Evolutionary conservation across 2,113 vertebrate species (phyloP), one percentile per base, ranked within the genome.

Genomic region (Percina caprodes): DNA sequence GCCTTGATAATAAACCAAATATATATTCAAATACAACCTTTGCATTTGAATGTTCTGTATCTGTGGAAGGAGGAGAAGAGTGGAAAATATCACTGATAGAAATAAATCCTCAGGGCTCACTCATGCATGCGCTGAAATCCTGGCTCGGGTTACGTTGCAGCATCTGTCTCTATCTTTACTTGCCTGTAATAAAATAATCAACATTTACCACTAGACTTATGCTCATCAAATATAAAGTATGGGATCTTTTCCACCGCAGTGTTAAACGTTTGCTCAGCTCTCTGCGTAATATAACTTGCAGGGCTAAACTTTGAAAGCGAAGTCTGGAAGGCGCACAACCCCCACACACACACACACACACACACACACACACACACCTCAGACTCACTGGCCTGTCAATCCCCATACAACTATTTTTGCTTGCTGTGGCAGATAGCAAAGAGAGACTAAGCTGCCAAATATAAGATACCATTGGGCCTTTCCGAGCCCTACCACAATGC

Each of bases 111-210:
- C 24, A 35, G 18, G 48, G 52, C 11, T 80, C 45, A 65, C 21
- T 80, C 61, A 48, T 54, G 26, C 63, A 58, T 83, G 55, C 72
- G 46, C 30, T 49, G 8, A 52, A 72, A 79, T 66, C 69, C 46
- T 68, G 66, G 56, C 35, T 67, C 13, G 15, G 51, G 15, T 45
- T 59, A 9, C 8, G 16, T 12, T 76, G 61, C 71, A 73, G 62
- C 30, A 21, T 77, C 54, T 56, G 68, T 65, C 49, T 52, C 60
- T 75, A 51, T 66, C 68, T 75, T 82, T 49, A 55, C 63, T 61
- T 71, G 55, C 55, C 62, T 42, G 4, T 21, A 66, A 87, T 85
- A n/a, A 90, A 87, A 90, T 76, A 83, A 90, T 73, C 56, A 84
- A 56, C 56, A 72, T 71, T 63, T 35, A 81, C 52, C n/a, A 68